Conservation (phyloP, 1,140 invertebrate genomes). For the Dreissena rostriformis region DNA sequence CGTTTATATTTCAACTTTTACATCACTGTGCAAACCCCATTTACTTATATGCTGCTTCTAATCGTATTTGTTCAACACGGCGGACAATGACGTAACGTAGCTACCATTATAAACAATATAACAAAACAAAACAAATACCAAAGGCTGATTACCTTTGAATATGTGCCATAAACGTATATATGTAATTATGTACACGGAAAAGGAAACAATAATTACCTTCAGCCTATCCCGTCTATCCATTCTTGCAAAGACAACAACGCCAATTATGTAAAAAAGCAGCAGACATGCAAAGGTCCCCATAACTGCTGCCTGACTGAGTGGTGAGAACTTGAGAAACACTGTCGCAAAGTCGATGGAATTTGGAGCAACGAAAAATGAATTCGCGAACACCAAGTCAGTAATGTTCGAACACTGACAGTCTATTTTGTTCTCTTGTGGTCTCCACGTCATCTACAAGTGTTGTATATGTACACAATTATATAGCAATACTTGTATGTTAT, state of each 20-base stretch:
- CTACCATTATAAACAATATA: too few relatives aligned
- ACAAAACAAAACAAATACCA: too few relatives aligned
- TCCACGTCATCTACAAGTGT: conserved; percentile 19
- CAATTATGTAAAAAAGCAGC: conserved; percentile 78
- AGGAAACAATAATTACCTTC: conserved; percentile 52
- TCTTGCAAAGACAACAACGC: conserved; percentile 79
- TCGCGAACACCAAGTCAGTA: conserved; percentile 52
- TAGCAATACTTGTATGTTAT: too few relatives aligned
- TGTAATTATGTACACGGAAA: too few relatives aligned
- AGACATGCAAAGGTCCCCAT: conserved; percentile 80
- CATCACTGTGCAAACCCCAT: too few relatives aligned
- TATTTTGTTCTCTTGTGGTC: neutral
- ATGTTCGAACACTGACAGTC: conserved; percentile 22
- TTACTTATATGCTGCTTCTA: too few relatives aligned
- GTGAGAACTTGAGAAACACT: conserved; percentile 79
- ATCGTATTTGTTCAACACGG: too few relatives aligned
- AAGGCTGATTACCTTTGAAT: too few relatives aligned
- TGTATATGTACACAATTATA: too few relatives aligned
- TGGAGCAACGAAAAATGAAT: conserved; percentile 81
- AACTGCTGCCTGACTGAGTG: conserved; percentile 69
- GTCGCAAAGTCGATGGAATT: conserved; percentile 83
- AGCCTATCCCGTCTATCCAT: conserved; percentile 79
- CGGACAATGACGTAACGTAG: too few relatives aligned
- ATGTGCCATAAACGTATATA: too few relatives aligned
- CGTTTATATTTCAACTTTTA: too few relatives aligned